Percentiles rank a stretch among this genome's conserved stretches.
Evolutionary conservation across 2,113 vertebrate species (phyloP).

Genomic region (Tragelaphus buxtoni): DNA sequence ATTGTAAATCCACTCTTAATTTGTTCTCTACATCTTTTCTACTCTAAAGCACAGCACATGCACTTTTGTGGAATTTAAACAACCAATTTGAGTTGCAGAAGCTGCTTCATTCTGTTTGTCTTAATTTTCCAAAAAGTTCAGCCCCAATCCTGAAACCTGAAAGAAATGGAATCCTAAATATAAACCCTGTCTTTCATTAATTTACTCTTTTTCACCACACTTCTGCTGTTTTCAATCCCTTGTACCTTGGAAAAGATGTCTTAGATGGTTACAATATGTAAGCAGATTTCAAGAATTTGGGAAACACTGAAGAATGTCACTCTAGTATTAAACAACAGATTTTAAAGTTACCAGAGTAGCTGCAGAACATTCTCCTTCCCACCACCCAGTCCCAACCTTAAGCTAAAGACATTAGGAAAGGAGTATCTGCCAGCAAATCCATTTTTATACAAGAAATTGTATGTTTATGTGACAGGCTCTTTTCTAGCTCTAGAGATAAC

Average conservation of each 20-base stretch:
- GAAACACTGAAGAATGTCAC: background rate
- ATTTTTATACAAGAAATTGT: constrained; percentile 11
- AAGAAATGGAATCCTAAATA: background rate
- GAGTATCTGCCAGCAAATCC: background rate
- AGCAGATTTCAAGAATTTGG: background rate
- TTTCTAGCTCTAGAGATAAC: background rate
- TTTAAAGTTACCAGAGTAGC: background rate
- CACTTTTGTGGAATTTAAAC: background rate
- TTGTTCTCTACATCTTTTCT: background rate
- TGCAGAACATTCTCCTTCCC: background rate
- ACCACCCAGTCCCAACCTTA: background rate
- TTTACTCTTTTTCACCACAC: background rate
- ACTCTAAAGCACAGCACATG: background rate
- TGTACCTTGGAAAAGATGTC: background rate
- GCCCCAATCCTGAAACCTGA: background rate
- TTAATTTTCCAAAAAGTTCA: background rate
- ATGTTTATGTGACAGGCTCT: background rate
- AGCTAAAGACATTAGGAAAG: background rate
- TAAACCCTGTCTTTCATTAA: background rate
- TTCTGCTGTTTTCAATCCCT: background rate
- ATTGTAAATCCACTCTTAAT: constrained; percentile 9
- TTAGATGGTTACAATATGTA: background rate
- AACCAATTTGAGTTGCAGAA: background rate
- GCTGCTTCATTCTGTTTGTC: background rate
- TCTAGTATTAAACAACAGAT: background rate